Evolutionary conservation across 2,113 vertebrate genomes (phyloP), one percentile per base, ranked within the genome.

Genomic region (Myrmecobius fasciatus): DNA sequence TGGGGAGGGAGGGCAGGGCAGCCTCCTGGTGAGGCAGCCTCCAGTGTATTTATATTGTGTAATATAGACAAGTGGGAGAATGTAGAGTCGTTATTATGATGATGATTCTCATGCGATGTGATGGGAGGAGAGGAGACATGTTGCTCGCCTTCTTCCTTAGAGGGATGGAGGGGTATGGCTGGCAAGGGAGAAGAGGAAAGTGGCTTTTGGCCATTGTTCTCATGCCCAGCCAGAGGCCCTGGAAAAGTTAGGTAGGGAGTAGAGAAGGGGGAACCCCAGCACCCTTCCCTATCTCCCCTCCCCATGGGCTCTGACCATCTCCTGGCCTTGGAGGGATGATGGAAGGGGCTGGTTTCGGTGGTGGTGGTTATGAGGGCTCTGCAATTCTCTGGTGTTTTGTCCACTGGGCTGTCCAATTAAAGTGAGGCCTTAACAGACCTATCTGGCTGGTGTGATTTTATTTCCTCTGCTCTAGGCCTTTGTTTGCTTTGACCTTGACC

Each of bases 1-100:
- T n/a, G 20, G 93, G 94, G 94, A 52, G 90, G 91, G 93, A 92
- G 96, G 90, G 12, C 83, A 22, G 67, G 36, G n/a, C 2, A 24
- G 67, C 67, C 67, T 83, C 67, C 67, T 83, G 67, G 67, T 83
- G 67, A 83, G 67, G 67, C 67, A 43, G 67, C n/a, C 67, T n/a
- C n/a, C 67, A 43, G 97, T 98, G 98, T 98, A 98, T 98, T 98
- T 98, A 95, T 97, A 98, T 95, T 97, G 96, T 97, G 97, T 98
- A 97, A 98, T 97, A 97, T 97, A 97, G 96, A 96, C 95, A 97
- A 96, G 94, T 53, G 91, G 92, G 95, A 98, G 98, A 98, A 56
- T 98, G 98, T 96, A 98, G 98, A 98, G 97, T 95, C 97, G 97
- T 95, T 96, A 91, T 95, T 95, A 91, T 97, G 60, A n/a, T n/a